Conservation (phyloP, 1,140 invertebrate species). For the Schlechtendalia chinensis region DNA sequence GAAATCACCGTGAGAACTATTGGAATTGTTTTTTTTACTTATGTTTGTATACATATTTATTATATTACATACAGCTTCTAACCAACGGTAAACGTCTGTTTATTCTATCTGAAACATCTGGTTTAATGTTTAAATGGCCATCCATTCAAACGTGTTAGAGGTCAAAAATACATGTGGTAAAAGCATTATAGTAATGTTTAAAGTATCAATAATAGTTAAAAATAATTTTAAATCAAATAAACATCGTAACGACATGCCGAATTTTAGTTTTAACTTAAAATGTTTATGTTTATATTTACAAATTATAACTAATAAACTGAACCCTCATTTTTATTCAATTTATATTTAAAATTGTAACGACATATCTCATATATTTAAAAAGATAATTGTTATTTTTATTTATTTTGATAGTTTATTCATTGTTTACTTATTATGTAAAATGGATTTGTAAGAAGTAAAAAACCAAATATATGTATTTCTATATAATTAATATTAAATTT, state of each 20-base stretch:
- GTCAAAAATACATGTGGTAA: background rate
- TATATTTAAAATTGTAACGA: too few species aligned
- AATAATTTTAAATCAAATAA: conserved; percentile 14
- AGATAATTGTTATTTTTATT: too few species aligned
- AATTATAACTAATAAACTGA: too few species aligned
- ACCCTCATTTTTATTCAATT: too few species aligned
- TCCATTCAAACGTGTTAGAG: background rate
- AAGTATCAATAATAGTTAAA: conserved; percentile 13
- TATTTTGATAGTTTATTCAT: too few species aligned
- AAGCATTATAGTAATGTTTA: conserved; percentile 1
- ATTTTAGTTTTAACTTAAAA: background rate
- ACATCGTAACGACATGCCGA: background rate
- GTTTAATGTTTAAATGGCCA: background rate
- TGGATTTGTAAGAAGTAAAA: too few species aligned
- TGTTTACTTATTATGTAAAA: too few species aligned
- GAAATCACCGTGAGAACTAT: background rate
- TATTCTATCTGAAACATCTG: conserved; percentile 21
- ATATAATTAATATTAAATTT: too few species aligned
- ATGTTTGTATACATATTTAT: conserved; percentile 25
- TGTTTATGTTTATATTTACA: too few species aligned
- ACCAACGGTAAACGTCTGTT: conserved; percentile 22
- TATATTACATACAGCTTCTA: background rate
- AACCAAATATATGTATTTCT: too few species aligned
- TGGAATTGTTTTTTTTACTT: background rate
- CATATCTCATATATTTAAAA: too few species aligned